phyloP scores from a whole-genome alignment of 1,140 invertebrate genomes.

The Drosophila kikkawai region DNA sequence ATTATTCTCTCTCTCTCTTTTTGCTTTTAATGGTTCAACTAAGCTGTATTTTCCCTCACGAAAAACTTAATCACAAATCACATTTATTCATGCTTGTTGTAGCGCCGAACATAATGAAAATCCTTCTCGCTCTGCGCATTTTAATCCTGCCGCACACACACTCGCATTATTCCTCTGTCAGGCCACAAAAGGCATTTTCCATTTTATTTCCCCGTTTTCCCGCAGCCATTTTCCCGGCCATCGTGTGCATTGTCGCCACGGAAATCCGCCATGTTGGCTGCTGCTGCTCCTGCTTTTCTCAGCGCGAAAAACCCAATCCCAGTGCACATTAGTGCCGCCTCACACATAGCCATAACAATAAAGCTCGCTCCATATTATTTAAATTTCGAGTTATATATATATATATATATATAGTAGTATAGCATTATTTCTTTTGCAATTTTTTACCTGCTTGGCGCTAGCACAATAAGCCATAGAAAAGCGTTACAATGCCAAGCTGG shows the following conservation, averaged over 20 bases:
- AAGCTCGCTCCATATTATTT: conserved; percentile 65
- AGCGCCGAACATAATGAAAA: conserved; percentile 45
- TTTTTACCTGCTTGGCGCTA: conserved; percentile 59
- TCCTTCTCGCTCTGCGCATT: conserved; percentile 28
- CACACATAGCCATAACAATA: conserved; percentile 26
- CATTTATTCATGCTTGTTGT: conserved; percentile 45
- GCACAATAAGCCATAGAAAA: conserved; percentile 75
- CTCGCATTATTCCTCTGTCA: conserved; percentile 13
- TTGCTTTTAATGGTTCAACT: not conserved
- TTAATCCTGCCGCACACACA: conserved; percentile 31
- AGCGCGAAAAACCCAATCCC: conserved; percentile 27
- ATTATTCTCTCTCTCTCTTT: not conserved
- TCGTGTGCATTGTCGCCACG: conserved; percentile 77
- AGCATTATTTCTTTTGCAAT: conserved; percentile 24
- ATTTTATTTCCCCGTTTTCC: conserved; percentile 8
- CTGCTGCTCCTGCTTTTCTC: conserved; percentile 4
- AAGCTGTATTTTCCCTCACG: not conserved
- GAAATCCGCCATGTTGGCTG: conserved; percentile 78
- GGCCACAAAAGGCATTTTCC: conserved; percentile 50
- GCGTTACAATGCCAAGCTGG: conserved; percentile 68
- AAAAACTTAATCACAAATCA: conserved; percentile 41
- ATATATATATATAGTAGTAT: not conserved
- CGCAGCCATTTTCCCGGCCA: conserved; percentile 41
- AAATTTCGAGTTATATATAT: conserved; percentile 54
- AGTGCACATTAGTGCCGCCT: conserved; percentile 53